Evolutionary conservation across 2,888 invertebrate genomes (phyloP), one percentile per base, ranked within the genome.

Genomic region (Drosophila ezoana): DNA sequence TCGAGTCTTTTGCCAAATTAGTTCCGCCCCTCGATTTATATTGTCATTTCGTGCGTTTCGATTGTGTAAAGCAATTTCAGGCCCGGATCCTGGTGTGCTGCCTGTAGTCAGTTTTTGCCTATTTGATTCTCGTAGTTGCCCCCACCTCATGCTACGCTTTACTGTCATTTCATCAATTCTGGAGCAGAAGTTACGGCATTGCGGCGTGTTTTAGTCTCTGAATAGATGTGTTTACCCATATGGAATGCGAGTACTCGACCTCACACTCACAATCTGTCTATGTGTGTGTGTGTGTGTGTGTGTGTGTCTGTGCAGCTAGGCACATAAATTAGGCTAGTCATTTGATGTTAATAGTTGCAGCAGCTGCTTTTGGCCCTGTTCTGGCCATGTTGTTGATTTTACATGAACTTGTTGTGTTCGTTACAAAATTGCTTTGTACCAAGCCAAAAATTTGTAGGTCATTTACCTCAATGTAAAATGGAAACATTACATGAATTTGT

Each of bases 11-110:
- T 78, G 80, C 86, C 88, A 91, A 91, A 91, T 91, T 91, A 91
- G 91, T 91, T 91, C 90, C 91, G 91, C 91, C 91, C 91, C 91
- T 91, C 89, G 91, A 91, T 91, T 91, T 91, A 91, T 91, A 91
- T 91, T 90, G 86, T 90, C 89, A 91, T 91, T 91, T 89, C 84
- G 89, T 87, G 81, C 87, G 86, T 87, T 89, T 81, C 85, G 85
- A 87, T 79, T 89, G 89, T 89, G 85, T 77, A 79, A 72, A 83
- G 81, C 82, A 83, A 82, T 81, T 81, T 78, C 73, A 68, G n/a
- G 37, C 37, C n/a, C 37, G 5, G 37, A n/a, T n/a, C 37, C 16
- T 16, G 16, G 16, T 20, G 3, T 23, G 14, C 37, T 16, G 35
- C 13, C 18, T n/a, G 6, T 52, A 20, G 14, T 20, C 41, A n/a